Percentiles rank a stretch among this genome's conserved stretches.
Conservation (phyloP, 2,797 vertebrate genomes). For the Tympanoctomys barrerae region DNA sequence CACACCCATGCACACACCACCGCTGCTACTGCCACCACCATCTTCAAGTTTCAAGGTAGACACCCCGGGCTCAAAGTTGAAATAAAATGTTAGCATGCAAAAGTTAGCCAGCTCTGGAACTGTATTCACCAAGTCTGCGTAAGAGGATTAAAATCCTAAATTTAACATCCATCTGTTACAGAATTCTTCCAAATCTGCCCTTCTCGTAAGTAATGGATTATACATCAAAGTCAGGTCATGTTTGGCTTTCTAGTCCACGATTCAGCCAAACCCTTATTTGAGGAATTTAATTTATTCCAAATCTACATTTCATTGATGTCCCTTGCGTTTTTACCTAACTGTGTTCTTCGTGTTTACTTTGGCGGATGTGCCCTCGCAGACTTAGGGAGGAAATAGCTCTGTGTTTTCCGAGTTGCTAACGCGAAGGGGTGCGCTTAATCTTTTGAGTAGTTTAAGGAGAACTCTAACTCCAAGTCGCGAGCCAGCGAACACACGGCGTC, state of each 20-base stretch:
- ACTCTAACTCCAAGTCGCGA: slow-evolving; percentile 79
- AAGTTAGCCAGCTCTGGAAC: neutral
- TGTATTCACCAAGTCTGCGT: slow-evolving; percentile 41
- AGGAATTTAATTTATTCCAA: slow-evolving; percentile 79
- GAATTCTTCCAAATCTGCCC: slow-evolving; percentile 77
- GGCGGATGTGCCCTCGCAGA: slow-evolving; percentile 76
- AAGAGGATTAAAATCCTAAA: slow-evolving; percentile 75
- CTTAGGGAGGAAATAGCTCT: slow-evolving; percentile 85
- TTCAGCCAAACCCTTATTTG: slow-evolving; percentile 79
- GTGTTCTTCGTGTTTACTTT: slow-evolving; percentile 84
- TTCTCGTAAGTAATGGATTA: slow-evolving; percentile 79
- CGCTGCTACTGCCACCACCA: neutral
- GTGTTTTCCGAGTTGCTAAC: slow-evolving; percentile 84
- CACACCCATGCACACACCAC: neutral
- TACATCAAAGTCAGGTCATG: slow-evolving; percentile 70
- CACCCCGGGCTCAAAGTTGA: neutral
- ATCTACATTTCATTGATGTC: slow-evolving; percentile 66
- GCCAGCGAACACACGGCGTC: slow-evolving; percentile 80
- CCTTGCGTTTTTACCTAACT: slow-evolving; percentile 77
- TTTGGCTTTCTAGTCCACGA: slow-evolving; percentile 63
- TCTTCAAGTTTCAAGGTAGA: neutral
- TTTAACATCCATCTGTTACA: slow-evolving; percentile 69
- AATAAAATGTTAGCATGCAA: neutral
- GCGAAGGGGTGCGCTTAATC: slow-evolving; percentile 86
- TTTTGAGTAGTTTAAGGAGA: slow-evolving; percentile 81